Evolutionary conservation across 2,113 vertebrate species (phyloP).

Genomic region (Meriones unguiculatus): DNA sequence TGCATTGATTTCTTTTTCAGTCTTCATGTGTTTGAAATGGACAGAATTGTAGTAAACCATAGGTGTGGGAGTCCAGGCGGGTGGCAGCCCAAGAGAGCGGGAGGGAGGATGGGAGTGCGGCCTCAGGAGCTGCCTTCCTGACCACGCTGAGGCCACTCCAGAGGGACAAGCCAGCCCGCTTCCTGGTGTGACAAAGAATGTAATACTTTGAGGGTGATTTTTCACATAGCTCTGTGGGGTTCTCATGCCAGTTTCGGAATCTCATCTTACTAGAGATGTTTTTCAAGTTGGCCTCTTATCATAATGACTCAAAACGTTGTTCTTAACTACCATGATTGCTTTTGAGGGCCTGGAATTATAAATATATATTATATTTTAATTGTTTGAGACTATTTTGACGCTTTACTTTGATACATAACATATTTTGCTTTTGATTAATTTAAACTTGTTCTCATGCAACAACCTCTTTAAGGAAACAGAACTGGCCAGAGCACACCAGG

Average conservation of each 20-base stretch:
- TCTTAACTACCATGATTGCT: slow-evolving; percentile 78
- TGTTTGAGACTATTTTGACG: slow-evolving; percentile 83
- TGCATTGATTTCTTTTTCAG: slow-evolving; percentile 82
- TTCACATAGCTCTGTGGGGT: slow-evolving; percentile 70
- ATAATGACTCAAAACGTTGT: slow-evolving; percentile 80
- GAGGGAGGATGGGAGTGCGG: not conserved
- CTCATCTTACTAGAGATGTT: slow-evolving; percentile 73
- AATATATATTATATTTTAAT: slow-evolving; percentile 88
- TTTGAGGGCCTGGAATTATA: slow-evolving; percentile 85
- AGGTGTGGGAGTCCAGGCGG: slow-evolving; percentile 39
- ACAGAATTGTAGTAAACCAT: slow-evolving; percentile 59
- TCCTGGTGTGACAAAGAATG: slow-evolving; percentile 24
- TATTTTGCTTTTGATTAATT: slow-evolving; percentile 76
- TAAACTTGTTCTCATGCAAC: slow-evolving; percentile 71
- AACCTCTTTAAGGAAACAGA: slow-evolving; percentile 57
- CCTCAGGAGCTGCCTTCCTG: not conserved
- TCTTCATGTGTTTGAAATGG: slow-evolving; percentile 59
- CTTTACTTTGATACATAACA: slow-evolving; percentile 82
- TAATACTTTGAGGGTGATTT: slow-evolving; percentile 30
- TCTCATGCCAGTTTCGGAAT: slow-evolving; percentile 83
- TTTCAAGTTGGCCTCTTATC: slow-evolving; percentile 67
- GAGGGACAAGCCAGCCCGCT: slow-evolving; percentile 29
- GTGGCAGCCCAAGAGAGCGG: not conserved
- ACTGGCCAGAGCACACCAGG: slow-evolving; percentile 62
- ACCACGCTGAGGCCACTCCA: not conserved